Base-by-base conservation (phyloP, 2,113 vertebrate genomes). In the Gymnarchus niloticus region DNA sequence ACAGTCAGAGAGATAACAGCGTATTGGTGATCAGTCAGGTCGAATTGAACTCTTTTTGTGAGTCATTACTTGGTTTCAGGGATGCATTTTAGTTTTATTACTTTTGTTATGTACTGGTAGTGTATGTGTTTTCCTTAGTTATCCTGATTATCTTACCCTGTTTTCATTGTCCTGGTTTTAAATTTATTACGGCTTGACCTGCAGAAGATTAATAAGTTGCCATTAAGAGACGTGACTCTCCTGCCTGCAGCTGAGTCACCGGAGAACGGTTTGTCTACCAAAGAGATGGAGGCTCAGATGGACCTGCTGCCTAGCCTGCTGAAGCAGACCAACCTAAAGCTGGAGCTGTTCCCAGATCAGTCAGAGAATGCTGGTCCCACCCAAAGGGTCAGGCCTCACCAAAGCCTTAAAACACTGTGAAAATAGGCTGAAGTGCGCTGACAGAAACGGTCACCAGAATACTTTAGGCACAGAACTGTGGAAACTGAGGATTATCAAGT, bases 281-380 rank as follows among this genome's bases (percentile, higher is more conserved):
- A 93, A 73, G 96, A 97, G 87, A 93, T 92, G 1, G 96, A 96
- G 89, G 96, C 94, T 86, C 96, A 97, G 90, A 95, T 96, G 95
- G 96, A 97, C 89, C 93, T 97, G 44, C 92, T 96, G 88, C 95
- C 96, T 80, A 95, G 95, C 89, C 93, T 97, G 90, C 81, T 96
- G 84, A 97, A 97, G 90, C 96, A 97, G 89, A 93, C 93, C 76
- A 93, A 94, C 80, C 88, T 97, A 88, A 97, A 95, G 41, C 95
- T 97, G 91, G 96, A 97, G 88, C 95, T 97, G 87, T 96, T 96
- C 89, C 95, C 96, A 88, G 97, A 88, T 90, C 95, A 97, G 81
- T 94, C 94, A 51, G 96, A 97, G 90, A 95, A 93, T 93, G 93
- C 96, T 83, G 95, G 93, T 87, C 93, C 94, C 83, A 90, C 95